A percentile compares a stretch with the other conserved stretches of the same genome.
These are phyloP conservation scores for Polyommatus iphigenia DNA, from an alignment of 2,888 invertebrate genomes.

Conservation along the genomic window DNA sequence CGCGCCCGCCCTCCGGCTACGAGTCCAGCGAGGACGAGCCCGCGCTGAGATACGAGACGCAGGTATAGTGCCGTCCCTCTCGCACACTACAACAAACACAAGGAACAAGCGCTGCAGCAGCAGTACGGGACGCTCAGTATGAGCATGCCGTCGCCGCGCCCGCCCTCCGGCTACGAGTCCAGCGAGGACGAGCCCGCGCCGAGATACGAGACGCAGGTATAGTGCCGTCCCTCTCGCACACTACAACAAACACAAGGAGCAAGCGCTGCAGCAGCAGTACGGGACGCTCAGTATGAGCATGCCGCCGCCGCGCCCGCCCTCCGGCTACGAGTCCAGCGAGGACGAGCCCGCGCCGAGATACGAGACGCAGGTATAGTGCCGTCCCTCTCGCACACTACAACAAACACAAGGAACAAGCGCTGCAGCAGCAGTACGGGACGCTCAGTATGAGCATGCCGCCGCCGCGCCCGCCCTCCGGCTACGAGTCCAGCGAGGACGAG, in stretches of 20 bases:
- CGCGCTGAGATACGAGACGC: constrained; percentile 96
- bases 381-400: constrained; percentile 22
- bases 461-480: constrained; percentile 67
- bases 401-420: constrained; percentile 91
- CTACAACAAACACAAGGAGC: constrained; percentile 90
- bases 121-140: constrained; percentile 82
- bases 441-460: constrained; percentile 69
- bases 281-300: constrained; percentile 69
- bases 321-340: constrained; percentile 76
- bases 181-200: constrained; percentile 89
- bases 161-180: constrained; percentile 73
- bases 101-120: constrained; percentile 88
- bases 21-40: constrained; percentile 85
- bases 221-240: constrained; percentile 26
- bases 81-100: constrained; percentile 82
- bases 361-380: constrained; percentile 87
- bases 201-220: constrained; percentile 94
- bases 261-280: constrained; percentile 87
- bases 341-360: constrained; percentile 94
- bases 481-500: constrained; percentile 82
- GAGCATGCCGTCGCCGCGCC: constrained; percentile 67
- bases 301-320: constrained; percentile 67
- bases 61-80: constrained; percentile 62
- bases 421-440: constrained; percentile 85
- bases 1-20: constrained; percentile 70